Percentiles rank a stretch among this genome's conserved stretches.
phyloP scores from a whole-genome alignment of 2,113 vertebrate genomes.

The Sorex araneus region DNA sequence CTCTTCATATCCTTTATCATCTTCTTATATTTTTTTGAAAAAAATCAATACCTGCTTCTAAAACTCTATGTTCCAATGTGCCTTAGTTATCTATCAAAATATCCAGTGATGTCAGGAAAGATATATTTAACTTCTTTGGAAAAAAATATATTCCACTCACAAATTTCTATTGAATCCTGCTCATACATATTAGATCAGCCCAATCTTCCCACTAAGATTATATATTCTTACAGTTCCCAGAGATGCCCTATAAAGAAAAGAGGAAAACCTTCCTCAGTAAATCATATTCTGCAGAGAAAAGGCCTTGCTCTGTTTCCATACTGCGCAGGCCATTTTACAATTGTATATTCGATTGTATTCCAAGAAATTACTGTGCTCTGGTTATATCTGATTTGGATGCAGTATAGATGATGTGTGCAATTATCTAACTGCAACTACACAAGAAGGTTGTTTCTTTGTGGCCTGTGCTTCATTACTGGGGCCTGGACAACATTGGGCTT shows the following conservation, averaged over 20 bases:
- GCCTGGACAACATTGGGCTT: neutral
- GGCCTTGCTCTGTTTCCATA: neutral
- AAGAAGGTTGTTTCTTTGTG: neutral
- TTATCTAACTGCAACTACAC: neutral
- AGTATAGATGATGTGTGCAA: neutral
- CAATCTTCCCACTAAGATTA: neutral
- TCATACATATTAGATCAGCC: neutral
- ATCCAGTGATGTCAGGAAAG: slow-evolving; percentile 9
- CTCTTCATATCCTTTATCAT: slow-evolving; percentile 50
- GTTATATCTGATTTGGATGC: neutral
- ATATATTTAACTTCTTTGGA: neutral
- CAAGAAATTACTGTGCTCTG: neutral
- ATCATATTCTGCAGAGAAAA: neutral
- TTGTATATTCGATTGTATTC: neutral
- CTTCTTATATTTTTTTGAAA: slow-evolving; percentile 7
- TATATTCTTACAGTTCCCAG: neutral
- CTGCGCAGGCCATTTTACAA: neutral
- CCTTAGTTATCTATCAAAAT: slow-evolving; percentile 30
- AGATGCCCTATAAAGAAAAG: neutral
- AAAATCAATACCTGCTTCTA: slow-evolving; percentile 64
- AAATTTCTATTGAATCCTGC: neutral
- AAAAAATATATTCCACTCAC: neutral
- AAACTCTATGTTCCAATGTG: slow-evolving; percentile 36
- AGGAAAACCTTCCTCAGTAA: neutral
- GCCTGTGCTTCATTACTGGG: neutral